Conservation (phyloP, 30 jellyfish, hydroid and myxozoan genomes). For the Chironex yamaguchii region DNA sequence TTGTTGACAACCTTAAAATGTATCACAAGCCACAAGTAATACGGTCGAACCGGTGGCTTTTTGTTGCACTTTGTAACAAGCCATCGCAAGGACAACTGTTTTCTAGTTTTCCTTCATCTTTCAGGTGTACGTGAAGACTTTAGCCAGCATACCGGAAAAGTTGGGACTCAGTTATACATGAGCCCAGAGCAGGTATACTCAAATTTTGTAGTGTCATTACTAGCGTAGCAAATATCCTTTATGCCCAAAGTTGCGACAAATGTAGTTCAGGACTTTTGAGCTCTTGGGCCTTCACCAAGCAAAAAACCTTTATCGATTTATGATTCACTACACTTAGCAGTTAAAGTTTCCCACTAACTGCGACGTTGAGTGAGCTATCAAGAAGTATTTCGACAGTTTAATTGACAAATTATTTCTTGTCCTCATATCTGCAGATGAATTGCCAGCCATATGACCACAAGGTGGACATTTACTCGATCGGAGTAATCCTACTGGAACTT, state of each 20-base stretch:
- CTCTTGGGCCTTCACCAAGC: not conserved
- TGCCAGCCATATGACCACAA: constrained; percentile 91
- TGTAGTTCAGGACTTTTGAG: not conserved
- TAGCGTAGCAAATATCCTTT: not conserved
- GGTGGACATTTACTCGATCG: constrained; percentile 96
- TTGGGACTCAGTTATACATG: constrained; percentile 99
- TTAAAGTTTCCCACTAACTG: no score
- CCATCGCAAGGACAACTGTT: no score
- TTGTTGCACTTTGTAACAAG: no score
- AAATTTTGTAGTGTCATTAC: not conserved
- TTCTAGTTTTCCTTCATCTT: not conserved
- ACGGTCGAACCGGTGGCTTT: no score
- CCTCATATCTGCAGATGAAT: no score
- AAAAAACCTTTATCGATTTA: no score
- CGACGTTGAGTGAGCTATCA: not conserved
- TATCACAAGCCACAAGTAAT: no score
- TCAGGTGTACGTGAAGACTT: constrained; percentile 58
- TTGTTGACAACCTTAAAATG: no score
- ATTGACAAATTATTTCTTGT: no score
- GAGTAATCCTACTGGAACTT: constrained; percentile 90
- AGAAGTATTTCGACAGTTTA: not conserved
- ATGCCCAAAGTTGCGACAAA: not conserved
- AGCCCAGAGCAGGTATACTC: constrained; percentile 97
- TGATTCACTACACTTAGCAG: no score
- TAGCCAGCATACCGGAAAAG: constrained; percentile 97